phyloP scores from a whole-genome alignment of 2,888 invertebrate genomes.

The Apotomis betuletana region DNA sequence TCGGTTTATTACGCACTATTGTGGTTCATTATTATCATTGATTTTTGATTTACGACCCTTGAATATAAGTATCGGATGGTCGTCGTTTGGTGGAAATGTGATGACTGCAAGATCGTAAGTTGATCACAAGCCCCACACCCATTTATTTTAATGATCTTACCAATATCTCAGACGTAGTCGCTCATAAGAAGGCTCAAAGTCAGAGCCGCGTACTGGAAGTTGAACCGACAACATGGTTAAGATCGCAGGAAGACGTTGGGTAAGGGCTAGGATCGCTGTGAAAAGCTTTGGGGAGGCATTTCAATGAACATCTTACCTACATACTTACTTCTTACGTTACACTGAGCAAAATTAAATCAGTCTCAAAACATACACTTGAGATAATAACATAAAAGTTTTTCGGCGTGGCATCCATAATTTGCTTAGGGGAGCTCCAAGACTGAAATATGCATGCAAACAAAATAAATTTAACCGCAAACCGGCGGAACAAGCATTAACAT shows the following conservation, averaged over 20 bases:
- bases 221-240: too few relatives aligned
- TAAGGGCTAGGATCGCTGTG: too few relatives aligned
- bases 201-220: too few relatives aligned
- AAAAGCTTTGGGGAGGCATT: too few relatives aligned
- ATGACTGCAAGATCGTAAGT: too few relatives aligned
- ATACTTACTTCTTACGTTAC: not conserved
- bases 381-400: constrained; percentile 5
- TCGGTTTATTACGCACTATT: constrained; percentile 66
- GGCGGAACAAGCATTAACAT: constrained; percentile 70
- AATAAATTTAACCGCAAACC: constrained; percentile 55
- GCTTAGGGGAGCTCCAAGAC: constrained; percentile 7
- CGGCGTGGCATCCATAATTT: constrained; percentile 17
- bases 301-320: too few relatives aligned
- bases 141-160: too few relatives aligned
- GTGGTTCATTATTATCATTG: constrained; percentile 63
- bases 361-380: not conserved
- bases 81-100: too few relatives aligned
- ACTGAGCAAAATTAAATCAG: not conserved
- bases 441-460: constrained; percentile 39
- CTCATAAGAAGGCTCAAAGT: too few relatives aligned
- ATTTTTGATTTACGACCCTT: constrained; percentile 49
- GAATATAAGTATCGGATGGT: not conserved
- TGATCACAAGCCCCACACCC: too few relatives aligned
- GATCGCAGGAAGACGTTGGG: too few relatives aligned
- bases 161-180: too few relatives aligned